phyloP scores from a whole-genome alignment of 2,113 vertebrate species.

The Columbina picui region DNA sequence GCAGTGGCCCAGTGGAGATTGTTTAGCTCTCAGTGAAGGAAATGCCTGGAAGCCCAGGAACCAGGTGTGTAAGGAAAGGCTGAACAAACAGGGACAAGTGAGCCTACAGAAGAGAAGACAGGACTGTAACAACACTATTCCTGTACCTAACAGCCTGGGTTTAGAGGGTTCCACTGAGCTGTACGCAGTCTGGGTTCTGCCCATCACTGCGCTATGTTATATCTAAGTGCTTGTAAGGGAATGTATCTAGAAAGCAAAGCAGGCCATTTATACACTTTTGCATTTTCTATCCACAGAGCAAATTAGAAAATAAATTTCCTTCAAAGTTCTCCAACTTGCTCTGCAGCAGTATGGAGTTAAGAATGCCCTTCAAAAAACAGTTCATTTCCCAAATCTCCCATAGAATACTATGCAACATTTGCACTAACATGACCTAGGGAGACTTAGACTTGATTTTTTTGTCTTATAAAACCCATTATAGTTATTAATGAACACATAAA shows the following conservation, averaged over 20 bases:
- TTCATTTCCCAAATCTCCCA: not conserved
- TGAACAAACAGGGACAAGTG: not conserved
- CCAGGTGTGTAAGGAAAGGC: not conserved
- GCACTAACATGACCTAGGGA: constrained; percentile 40
- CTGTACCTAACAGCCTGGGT: not conserved
- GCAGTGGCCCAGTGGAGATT: not conserved
- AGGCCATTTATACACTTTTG: not conserved
- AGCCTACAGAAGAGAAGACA: not conserved
- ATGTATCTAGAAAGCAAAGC: not conserved
- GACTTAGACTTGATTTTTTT: constrained; percentile 26
- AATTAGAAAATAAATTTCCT: not conserved
- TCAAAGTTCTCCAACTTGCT: not conserved
- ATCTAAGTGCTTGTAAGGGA: not conserved
- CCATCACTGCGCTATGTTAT: not conserved
- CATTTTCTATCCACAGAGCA: not conserved
- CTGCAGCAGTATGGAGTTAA: not conserved
- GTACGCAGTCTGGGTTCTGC: not conserved
- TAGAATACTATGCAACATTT: not conserved
- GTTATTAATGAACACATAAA: constrained; percentile 51
- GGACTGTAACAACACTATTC: not conserved
- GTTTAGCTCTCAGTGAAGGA: not conserved
- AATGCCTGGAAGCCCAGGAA: not conserved
- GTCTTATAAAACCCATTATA: constrained; percentile 59
- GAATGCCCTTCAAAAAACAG: not conserved
- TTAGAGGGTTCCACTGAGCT: not conserved